Evolutionary conservation across 2,888 invertebrate species (phyloP).

Genomic region (Agonum fuliginosum): DNA sequence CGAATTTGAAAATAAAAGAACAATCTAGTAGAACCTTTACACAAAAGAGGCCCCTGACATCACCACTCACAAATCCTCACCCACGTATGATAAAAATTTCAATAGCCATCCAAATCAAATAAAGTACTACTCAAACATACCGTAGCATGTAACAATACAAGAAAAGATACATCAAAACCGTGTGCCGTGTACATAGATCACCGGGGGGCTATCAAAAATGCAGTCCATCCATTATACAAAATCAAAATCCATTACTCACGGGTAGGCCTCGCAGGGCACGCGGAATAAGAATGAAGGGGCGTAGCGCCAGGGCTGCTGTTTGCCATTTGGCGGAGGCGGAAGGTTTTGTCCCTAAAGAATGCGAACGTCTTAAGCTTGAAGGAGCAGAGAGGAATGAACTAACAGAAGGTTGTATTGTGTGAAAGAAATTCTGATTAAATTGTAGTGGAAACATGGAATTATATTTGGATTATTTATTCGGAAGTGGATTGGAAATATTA

Average conservation of each 20-base stretch:
- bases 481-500: not conserved
- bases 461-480: not conserved
- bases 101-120: constrained; percentile 23
- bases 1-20: not conserved
- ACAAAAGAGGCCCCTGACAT: too few relatives aligned
- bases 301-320: not conserved
- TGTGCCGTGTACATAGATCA: not conserved
- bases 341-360: constrained; percentile 38
- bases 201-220: constrained; percentile 50
- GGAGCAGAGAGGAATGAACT: constrained; percentile 7
- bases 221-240: constrained; percentile 64
- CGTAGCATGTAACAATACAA: constrained; percentile 23
- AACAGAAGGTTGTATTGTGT: constrained; percentile 1
- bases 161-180: constrained; percentile 43
- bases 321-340: constrained; percentile 2
- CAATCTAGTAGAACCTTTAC: too few relatives aligned
- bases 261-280: constrained; percentile 56
- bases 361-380: constrained; percentile 30
- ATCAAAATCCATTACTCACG: constrained; percentile 72
- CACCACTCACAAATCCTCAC: not conserved
- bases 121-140: not conserved
- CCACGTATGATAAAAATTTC: constrained; percentile 3
- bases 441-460: not conserved
- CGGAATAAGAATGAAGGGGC: constrained; percentile 37
- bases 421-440: constrained; percentile 39